A percentile compares a stretch with the other conserved stretches of the same genome.
Evolutionary conservation across 2,888 invertebrate genomes (phyloP).

Genomic region (Callyntrura guangdongensis): DNA sequence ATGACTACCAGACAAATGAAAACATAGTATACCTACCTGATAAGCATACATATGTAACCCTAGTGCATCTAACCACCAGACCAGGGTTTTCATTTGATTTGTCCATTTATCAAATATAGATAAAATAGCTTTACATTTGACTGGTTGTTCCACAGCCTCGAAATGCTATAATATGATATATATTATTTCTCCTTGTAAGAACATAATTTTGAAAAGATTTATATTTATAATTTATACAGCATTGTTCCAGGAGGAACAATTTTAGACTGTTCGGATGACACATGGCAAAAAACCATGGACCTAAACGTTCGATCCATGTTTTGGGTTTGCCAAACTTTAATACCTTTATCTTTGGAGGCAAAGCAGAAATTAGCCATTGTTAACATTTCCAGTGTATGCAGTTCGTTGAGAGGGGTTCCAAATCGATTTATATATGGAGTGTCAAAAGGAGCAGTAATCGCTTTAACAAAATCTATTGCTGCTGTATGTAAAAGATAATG

Average conservation of each 20-base stretch:
- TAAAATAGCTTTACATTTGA: too few species aligned
- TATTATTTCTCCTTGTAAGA: too few species aligned
- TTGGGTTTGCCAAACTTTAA: conserved; percentile 84
- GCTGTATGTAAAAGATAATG: conserved; percentile 70
- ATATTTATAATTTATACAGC: conserved; percentile 52
- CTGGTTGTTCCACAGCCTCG: too few species aligned
- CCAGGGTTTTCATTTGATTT: too few species aligned
- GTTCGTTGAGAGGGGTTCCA: conserved; percentile 84
- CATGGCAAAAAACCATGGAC: conserved; percentile 85
- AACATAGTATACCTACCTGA: too few species aligned
- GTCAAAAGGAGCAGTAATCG: conserved; percentile 85
- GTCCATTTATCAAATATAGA: too few species aligned
- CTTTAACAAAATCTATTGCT: conserved; percentile 85
- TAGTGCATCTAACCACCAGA: too few species aligned
- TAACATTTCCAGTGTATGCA: conserved; percentile 85
- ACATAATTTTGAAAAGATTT: too few species aligned
- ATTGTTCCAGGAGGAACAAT: conserved; percentile 85
- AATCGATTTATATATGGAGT: conserved; percentile 85
- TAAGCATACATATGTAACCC: too few species aligned
- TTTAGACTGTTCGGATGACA: conserved; percentile 83
- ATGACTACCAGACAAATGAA: neutral
- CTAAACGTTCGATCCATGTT: conserved; percentile 85
- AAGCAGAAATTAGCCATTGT: conserved; percentile 83
- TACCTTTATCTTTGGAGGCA: conserved; percentile 83
- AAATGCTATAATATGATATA: too few species aligned